Conservation (phyloP, 2,888 invertebrate species). For the Syrphus vitripennis region DNA sequence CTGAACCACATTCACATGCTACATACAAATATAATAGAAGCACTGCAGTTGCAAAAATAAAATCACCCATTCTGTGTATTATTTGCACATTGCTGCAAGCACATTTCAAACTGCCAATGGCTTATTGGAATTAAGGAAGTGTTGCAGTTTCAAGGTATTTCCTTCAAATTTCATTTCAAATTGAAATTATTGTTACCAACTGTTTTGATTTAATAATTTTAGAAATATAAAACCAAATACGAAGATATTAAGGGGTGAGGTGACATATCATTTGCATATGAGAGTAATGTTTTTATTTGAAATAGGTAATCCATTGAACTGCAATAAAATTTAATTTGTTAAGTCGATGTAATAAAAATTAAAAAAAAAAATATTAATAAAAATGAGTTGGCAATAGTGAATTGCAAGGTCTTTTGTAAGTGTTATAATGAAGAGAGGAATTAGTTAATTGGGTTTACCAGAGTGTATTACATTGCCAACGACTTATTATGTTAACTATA, state of each 20-base stretch:
- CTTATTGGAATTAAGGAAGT: conserved; percentile 49
- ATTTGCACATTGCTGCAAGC: not conserved
- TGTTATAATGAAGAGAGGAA: conserved; percentile 18
- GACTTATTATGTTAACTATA: not conserved
- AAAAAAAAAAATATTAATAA: too few species aligned
- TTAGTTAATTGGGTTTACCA: conserved; percentile 29
- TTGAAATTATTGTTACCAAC: not conserved
- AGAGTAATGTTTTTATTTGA: too few species aligned
- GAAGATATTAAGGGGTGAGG: too few species aligned
- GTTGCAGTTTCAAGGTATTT: conserved; percentile 38
- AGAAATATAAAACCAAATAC: too few species aligned
- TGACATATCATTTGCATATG: too few species aligned
- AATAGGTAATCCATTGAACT: too few species aligned
- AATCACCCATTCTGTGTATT: not conserved
- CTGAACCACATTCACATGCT: not conserved
- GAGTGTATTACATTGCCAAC: not conserved
- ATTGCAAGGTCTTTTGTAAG: conserved; percentile 25
- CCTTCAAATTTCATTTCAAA: not conserved
- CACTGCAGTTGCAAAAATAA: not conserved
- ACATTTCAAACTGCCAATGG: conserved; percentile 15
- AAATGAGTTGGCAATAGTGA: not conserved
- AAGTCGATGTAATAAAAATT: too few species aligned
- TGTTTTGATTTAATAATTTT: not conserved
- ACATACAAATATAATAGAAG: not conserved
- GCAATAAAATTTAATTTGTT: too few species aligned